Base-by-base conservation (phyloP, 1,140 invertebrate species). In the Uloborus diversus region DNA sequence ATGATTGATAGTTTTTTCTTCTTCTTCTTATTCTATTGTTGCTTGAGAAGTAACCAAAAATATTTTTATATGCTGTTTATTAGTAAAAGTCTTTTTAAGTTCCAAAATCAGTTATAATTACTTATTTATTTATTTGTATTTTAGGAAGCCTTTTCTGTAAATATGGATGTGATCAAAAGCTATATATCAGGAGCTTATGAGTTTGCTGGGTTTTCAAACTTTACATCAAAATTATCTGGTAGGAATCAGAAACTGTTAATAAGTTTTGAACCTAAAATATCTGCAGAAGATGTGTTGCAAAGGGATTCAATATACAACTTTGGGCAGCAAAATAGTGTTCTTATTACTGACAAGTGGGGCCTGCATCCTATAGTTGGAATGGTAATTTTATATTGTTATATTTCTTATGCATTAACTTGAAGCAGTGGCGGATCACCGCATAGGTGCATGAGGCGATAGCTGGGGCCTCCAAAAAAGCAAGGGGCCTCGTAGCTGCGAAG, bases 281-380 rank as follows among this genome's bases (percentile, higher is more conserved):
- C 62, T 56, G 66, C 65, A 78, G 37, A 49, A 27, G n/a, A 30
- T 17, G 25, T 53, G 30, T 20, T 35, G 20, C 33, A 70, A 20
- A 27, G 66, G 0, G 37, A 79, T 62, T 59, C 53, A 28, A 17
- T 51, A 2, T 79, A 56, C 53, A 47, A 23, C 51, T n/a, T 25
- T 13, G 57, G 37, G 2, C 13, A 51, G 30, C 35, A 61, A 17
- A 66, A 62, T 25, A 61, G 62, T n/a, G 3, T 80, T 28, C 73
- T 80, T 30, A 49, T 80, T n/a, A 56, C 35, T 23, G 68, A 80
- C 35, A 71, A 69, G 53, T 80, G 79, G 79, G 69, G 79, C 32
- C 56, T 62, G 32, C 33, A 53, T 65, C 61, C 73, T 28, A 42
- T 78, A 37, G 62, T 56, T 65, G 73, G 59, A 42, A 33, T 37